These are phyloP conservation scores for Andrena trimmerana DNA, from an alignment of 2,888 invertebrate species.

Conservation along the genomic window DNA sequence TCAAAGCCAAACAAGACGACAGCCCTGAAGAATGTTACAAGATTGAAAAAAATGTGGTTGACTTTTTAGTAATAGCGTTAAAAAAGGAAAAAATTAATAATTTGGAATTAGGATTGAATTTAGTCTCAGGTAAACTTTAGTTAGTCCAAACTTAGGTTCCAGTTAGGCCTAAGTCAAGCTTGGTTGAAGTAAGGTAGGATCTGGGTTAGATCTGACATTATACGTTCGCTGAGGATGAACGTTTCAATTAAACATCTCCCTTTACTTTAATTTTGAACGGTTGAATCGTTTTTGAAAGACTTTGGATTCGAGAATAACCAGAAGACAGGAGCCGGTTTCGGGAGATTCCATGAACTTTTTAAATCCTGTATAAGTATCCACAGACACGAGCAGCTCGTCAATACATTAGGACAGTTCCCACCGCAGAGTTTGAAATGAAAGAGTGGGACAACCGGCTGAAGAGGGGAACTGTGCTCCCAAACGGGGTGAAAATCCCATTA, in stretches of 20 bases:
- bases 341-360: constrained; percentile 26
- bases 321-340: not conserved
- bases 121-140: too few relatives aligned
- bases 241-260: not conserved
- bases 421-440: constrained; percentile 47
- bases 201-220: not conserved
- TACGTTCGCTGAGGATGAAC: not conserved
- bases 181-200: too few relatives aligned
- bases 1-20: too few relatives aligned
- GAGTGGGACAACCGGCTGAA: constrained; percentile 23
- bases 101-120: too few relatives aligned
- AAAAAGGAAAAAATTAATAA: too few relatives aligned
- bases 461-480: constrained; percentile 44
- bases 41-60: too few relatives aligned
- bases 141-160: too few relatives aligned
- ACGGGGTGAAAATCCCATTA: constrained; percentile 82
- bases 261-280: not conserved
- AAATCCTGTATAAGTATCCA: constrained; percentile 37
- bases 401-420: constrained; percentile 61
- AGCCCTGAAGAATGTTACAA: too few relatives aligned
- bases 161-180: too few relatives aligned
- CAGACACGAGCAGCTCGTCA: constrained; percentile 52
- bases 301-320: not conserved
- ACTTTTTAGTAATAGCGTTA: too few relatives aligned
- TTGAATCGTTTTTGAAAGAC: not conserved